Conservation (phyloP, 2,113 vertebrate genomes). For the Oostethus manadensis region DNA sequence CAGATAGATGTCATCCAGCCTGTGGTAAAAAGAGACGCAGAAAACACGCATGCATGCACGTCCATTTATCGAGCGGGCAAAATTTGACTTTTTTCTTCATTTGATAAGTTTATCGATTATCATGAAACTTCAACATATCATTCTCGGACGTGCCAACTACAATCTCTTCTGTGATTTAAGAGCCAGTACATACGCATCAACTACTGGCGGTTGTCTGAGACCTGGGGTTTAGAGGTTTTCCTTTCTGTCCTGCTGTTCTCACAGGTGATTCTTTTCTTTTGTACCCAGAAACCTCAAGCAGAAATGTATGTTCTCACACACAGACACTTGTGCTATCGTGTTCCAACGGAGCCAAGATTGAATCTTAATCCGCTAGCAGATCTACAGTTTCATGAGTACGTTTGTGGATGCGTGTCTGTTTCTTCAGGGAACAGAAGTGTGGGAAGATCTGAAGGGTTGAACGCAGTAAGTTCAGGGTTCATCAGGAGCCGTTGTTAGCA, state of each 20-base stretch:
- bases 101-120: too few relatives aligned
- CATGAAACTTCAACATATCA: too few relatives aligned
- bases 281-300: too few relatives aligned
- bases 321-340: constrained; percentile 40
- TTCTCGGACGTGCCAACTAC: not conserved
- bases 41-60: too few relatives aligned
- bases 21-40: too few relatives aligned
- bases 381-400: constrained; percentile 43
- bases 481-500: constrained; percentile 36
- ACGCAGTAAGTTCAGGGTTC: constrained; percentile 38
- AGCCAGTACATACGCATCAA: not conserved
- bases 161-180: not conserved
- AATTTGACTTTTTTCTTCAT: too few relatives aligned
- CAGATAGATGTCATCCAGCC: too few relatives aligned
- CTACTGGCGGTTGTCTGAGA: not conserved
- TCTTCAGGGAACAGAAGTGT: constrained; percentile 55
- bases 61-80: too few relatives aligned
- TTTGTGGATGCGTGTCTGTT: constrained; percentile 22
- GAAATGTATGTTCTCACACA: not conserved
- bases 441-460: constrained; percentile 56
- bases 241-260: not conserved
- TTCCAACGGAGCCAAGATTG: constrained; percentile 52
- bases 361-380: constrained; percentile 63
- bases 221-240: too few relatives aligned
- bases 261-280: too few relatives aligned